Evolutionary conservation across 1,140 invertebrate genomes (phyloP).

Genomic region (Phthorimaea operculella): DNA sequence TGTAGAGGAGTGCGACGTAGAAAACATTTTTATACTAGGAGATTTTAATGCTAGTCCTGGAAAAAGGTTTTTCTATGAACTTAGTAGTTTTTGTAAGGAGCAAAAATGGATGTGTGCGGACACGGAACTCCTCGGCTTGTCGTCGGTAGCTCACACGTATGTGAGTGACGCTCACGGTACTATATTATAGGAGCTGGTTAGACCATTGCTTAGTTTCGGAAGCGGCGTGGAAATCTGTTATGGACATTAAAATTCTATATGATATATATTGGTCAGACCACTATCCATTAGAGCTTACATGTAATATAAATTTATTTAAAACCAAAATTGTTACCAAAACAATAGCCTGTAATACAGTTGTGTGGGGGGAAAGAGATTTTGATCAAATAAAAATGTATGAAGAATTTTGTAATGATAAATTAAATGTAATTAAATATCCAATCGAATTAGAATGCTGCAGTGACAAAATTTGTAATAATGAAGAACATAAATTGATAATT

Average conservation of each 20-base stretch:
- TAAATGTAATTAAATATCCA: constrained; percentile 5
- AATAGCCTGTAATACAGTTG: not conserved
- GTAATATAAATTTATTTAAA: too few relatives aligned
- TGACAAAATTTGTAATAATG: not conserved
- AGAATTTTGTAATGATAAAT: not conserved
- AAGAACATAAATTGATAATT: not conserved
- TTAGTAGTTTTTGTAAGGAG: not conserved
- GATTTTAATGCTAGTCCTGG: constrained; percentile 9
- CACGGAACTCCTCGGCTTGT: not conserved
- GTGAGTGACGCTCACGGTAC: constrained; percentile 5
- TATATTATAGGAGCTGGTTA: constrained; percentile 7
- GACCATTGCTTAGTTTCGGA: constrained; percentile 6
- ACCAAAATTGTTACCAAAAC: not conserved
- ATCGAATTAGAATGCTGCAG: not conserved
- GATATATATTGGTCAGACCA: constrained; percentile 8
- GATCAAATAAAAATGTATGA: not conserved
- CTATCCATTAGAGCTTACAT: not conserved
- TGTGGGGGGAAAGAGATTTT: not conserved
- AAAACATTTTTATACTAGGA: not conserved
- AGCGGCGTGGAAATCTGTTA: not conserved
- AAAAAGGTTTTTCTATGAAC: not conserved
- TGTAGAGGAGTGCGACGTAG: not conserved
- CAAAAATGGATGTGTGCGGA: not conserved
- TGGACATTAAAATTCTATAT: not conserved
- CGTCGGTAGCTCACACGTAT: not conserved